phyloP scores from a whole-genome alignment of 2,797 vertebrate genomes.

The Agapornis canus region DNA sequence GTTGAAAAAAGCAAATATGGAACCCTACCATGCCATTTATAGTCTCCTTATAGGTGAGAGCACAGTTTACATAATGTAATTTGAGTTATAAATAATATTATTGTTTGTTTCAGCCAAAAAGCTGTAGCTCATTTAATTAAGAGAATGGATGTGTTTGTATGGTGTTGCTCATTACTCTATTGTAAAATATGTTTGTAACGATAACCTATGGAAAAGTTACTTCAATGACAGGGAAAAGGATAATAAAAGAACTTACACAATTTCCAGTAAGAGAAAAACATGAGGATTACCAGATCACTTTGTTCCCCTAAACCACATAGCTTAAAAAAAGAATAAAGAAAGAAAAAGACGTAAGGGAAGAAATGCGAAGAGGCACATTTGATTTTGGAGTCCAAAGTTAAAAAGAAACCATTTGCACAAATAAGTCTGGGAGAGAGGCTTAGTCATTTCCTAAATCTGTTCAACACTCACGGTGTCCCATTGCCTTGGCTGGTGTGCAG shows the following conservation, averaged over 20 bases:
- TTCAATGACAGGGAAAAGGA: background rate
- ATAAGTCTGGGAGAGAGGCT: background rate
- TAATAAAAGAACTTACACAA: background rate
- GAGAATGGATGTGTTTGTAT: background rate
- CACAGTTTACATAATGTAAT: conserved; percentile 28
- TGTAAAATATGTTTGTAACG: background rate
- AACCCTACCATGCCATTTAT: conserved; percentile 39
- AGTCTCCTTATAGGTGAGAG: conserved; percentile 5
- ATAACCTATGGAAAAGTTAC: background rate
- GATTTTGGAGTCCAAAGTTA: background rate
- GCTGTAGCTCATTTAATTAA: conserved; percentile 2
- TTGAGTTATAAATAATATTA: conserved; percentile 48
- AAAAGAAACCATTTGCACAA: background rate
- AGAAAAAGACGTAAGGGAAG: background rate
- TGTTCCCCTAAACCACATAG: background rate
- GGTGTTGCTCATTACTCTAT: background rate
- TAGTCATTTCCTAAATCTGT: background rate
- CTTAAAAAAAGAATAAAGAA: background rate
- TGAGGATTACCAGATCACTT: background rate
- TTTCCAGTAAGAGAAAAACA: background rate
- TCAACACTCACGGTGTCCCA: background rate
- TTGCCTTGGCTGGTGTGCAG: background rate
- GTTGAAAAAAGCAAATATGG: background rate
- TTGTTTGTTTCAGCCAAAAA: conserved; percentile 41
- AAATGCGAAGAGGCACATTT: background rate